Evolutionary conservation across 1,140 invertebrate species (phyloP).

Genomic region (Drosophila suzukii): DNA sequence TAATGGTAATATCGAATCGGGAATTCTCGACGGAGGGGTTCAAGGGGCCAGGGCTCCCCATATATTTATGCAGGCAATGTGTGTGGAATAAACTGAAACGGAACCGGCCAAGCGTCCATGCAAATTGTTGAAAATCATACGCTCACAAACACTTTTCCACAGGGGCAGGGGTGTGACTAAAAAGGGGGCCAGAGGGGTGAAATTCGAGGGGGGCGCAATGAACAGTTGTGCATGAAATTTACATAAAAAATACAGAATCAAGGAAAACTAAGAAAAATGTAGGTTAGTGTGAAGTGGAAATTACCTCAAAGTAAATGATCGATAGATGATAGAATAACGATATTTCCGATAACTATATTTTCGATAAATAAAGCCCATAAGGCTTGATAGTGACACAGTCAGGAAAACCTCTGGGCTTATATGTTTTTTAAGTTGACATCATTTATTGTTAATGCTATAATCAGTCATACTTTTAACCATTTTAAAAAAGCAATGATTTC

Average conservation of each 20-base stretch:
- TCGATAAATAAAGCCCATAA: too few species aligned
- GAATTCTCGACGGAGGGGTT: neutral
- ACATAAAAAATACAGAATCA: constrained; percentile 24
- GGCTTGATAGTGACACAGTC: too few species aligned
- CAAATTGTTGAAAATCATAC: constrained; percentile 33
- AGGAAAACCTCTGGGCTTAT: too few species aligned
- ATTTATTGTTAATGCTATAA: too few species aligned
- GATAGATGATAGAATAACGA: neutral
- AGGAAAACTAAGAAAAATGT: neutral
- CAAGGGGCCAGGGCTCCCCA: neutral
- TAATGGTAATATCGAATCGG: constrained; percentile 14
- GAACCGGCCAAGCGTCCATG: constrained; percentile 31
- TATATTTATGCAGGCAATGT: constrained; percentile 32
- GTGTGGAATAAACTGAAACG: constrained; percentile 27
- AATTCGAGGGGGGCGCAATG: neutral
- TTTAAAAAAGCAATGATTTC: neutral
- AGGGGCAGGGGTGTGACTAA: neutral
- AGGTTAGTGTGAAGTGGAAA: neutral
- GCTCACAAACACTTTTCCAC: constrained; percentile 9
- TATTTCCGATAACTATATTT: neutral
- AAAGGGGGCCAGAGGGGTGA: neutral
- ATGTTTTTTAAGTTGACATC: too few species aligned
- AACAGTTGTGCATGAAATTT: constrained; percentile 39
- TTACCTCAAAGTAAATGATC: neutral
- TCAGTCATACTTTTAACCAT: neutral